Conservation (phyloP, 2,888 invertebrate genomes). For the Pycnomerus fuliginosus region DNA sequence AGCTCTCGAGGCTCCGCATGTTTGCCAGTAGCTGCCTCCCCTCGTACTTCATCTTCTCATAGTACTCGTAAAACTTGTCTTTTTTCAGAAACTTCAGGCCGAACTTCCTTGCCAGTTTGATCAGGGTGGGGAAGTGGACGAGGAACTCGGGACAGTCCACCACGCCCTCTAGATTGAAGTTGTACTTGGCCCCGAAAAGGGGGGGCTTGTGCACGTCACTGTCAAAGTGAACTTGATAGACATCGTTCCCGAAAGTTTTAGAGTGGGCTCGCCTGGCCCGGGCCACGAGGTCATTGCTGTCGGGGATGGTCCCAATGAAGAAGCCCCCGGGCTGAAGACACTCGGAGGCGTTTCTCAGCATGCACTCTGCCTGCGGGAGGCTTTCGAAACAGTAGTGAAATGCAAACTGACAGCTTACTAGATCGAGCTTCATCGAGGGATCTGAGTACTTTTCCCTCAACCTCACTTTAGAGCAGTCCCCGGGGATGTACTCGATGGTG, state of each 20-base stretch:
- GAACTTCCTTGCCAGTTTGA: slow-evolving; percentile 70
- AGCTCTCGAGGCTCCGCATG: slow-evolving; percentile 81
- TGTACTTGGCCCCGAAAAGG: slow-evolving; percentile 93
- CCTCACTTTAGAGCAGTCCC: slow-evolving; percentile 86
- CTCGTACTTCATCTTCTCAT: slow-evolving; percentile 61
- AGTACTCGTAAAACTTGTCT: slow-evolving; percentile 79
- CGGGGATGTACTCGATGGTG: slow-evolving; percentile 85
- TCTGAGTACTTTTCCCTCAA: slow-evolving; percentile 77
- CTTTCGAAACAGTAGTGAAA: slow-evolving; percentile 97
- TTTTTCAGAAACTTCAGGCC: slow-evolving; percentile 69
- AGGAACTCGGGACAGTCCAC: slow-evolving; percentile 99
- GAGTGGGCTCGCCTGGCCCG: slow-evolving; percentile 61
- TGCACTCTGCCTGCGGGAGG: slow-evolving; percentile 81
- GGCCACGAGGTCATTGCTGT: slow-evolving; percentile 88
- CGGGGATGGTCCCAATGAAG: slow-evolving; percentile 95
- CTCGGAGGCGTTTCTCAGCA: slow-evolving; percentile 91
- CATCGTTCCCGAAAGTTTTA: slow-evolving; percentile 73
- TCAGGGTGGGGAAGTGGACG: slow-evolving; percentile 86
- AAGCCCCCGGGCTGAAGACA: slow-evolving; percentile 86
- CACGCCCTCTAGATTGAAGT: slow-evolving; percentile 93
- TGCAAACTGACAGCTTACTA: slow-evolving; percentile 97
- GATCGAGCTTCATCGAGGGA: slow-evolving; percentile 76
- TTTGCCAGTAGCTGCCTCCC: slow-evolving; percentile 65
- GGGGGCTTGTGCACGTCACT: slow-evolving; percentile 70
- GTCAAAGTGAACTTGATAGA: slow-evolving; percentile 72